phyloP scores from a whole-genome alignment of 1,140 invertebrate genomes.

The Wasmannia auropunctata region DNA sequence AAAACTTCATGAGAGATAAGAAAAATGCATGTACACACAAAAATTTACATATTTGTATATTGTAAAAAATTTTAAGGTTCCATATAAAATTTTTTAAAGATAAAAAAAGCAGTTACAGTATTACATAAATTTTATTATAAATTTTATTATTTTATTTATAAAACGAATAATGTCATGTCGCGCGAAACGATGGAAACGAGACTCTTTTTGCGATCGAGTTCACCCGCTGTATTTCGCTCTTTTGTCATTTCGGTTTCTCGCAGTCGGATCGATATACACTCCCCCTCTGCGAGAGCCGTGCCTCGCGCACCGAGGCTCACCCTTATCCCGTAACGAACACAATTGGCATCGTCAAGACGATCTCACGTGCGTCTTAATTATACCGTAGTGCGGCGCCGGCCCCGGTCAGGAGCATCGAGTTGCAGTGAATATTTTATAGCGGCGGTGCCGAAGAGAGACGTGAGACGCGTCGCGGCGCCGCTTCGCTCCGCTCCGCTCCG shows the following conservation, averaged over 20 bases:
- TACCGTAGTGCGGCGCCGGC: conserved; percentile 51
- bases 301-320: conserved; percentile 32
- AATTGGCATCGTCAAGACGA: conserved; percentile 61
- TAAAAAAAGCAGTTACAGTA: neutral
- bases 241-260: conserved; percentile 54
- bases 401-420: conserved; percentile 61
- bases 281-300: conserved; percentile 1
- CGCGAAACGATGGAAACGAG: neutral
- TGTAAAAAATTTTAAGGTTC: neutral
- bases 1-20: neutral
- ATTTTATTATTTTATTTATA: too few species aligned
- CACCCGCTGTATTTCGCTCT: conserved; percentile 30
- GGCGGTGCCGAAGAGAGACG: conserved; percentile 59
- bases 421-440: conserved; percentile 61
- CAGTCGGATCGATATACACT: conserved; percentile 50
- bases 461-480: conserved; percentile 17
- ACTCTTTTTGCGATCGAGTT: conserved; percentile 1
- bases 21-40: neutral
- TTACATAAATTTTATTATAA: neutral
- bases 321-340: conserved; percentile 59
- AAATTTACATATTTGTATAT: neutral
- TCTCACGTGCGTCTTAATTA: conserved; percentile 61
- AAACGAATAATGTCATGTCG: neutral
- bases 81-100: neutral
- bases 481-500: neutral